Base-by-base conservation (phyloP, 2,113 vertebrate genomes). In the Terrapene triunguis region DNA sequence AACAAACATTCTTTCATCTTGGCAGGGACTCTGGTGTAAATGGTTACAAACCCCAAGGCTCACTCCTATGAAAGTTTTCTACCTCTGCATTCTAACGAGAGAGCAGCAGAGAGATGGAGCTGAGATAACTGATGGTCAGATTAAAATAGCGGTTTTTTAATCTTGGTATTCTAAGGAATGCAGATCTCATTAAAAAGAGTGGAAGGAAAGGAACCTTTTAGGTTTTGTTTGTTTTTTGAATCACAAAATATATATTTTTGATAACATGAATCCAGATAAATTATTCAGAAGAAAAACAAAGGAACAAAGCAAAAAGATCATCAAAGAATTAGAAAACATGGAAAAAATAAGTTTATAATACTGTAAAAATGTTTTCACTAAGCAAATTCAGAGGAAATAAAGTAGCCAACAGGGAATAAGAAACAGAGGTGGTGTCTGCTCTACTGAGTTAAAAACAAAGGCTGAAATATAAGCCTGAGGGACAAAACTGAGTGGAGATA, bases 81-180 rank as follows among this genome's bases (percentile, higher is more conserved):
- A 80, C 65, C 27, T 47, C 38, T 48, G 17, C 27, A 3, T 38
- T 50, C 55, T 22, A 87, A 93, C 55, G 8, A 17, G 76, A 80
- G 8, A 17, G 76, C 9, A 0, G 0, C 7, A 0, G 0, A 38
- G 78, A 29, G 53, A 47, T 42, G 53, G 51, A 16, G 22, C 32
- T 82, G 53, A 76, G 13, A 62, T 0, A 0, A 9, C 9, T 65
- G 78, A 38, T 21, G 79, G 55, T 65, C 90, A 80, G 48, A 27
- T 81, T 93, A 89, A 69, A 93, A 65, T 42, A 57, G 12, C 62
- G 25, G 4, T 72, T 79, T 5, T 82, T 35, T 85, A 89, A 92
- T 84, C 14, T 55, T 82, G 54, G 78, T 79, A 80, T 51, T 88
- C 10, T 27, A 84, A 13, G 1, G 59, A 95, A 74, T 78, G 22